A percentile compares a stretch with the other conserved stretches of the same genome.
Evolutionary conservation across 2,113 vertebrate species (phyloP).

Genomic region (Cricetomys ansorgei): DNA sequence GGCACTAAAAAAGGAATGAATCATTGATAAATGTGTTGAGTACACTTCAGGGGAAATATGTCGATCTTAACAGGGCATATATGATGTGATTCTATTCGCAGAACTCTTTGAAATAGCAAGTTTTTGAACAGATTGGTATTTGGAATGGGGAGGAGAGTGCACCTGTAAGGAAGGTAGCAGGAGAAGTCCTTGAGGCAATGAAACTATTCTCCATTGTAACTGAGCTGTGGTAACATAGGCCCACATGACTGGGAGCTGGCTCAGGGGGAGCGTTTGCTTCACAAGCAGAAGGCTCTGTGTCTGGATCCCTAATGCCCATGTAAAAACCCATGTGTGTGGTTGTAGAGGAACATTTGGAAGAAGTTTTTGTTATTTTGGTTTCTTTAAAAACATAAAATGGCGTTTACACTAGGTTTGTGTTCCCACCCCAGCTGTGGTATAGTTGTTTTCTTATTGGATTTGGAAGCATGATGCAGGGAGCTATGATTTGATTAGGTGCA

Average conservation of each 20-base stretch:
- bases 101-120: not conserved
- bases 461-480: too few species aligned
- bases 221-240: not conserved
- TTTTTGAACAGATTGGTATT: not conserved
- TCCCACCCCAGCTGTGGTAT: too few species aligned
- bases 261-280: not conserved
- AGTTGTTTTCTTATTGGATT: too few species aligned
- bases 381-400: too few species aligned
- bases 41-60: not conserved
- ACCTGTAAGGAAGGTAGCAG: not conserved
- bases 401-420: too few species aligned
- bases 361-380: too few species aligned
- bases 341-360: too few species aligned
- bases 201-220: not conserved
- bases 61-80: slow-evolving; percentile 1
- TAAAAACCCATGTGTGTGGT: too few species aligned
- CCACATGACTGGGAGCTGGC: not conserved
- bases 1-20: not conserved
- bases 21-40: not conserved
- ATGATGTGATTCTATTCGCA: not conserved
- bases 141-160: not conserved
- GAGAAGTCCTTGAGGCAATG: not conserved
- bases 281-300: not conserved
- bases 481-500: too few species aligned
- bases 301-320: not conserved